Evolutionary conservation across 2,113 vertebrate genomes (phyloP), one percentile per base, ranked within the genome.

Genomic region (Peromyscus polionotus): DNA sequence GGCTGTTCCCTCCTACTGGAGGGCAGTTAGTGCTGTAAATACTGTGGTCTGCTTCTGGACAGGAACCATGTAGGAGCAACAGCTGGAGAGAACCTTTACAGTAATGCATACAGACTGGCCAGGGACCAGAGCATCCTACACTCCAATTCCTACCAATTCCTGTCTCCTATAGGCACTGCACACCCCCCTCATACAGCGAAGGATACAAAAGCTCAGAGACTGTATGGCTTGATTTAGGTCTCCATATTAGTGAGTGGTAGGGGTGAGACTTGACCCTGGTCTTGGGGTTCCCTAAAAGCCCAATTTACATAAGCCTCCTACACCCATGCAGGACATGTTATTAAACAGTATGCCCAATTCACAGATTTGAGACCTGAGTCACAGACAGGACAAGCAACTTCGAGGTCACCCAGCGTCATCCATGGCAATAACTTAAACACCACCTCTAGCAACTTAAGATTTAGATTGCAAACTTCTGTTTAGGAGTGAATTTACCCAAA

Each of bases 311-410:
- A 79, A 83, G 68, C 48, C 68, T 59, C 33, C 36, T 77, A 19
- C 7, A 84, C 28, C 45, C 5, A 3, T 31, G 7, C 22, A 88
- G 76, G 28, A 54, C 33, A 92, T 22, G 68, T 42, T 79, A 48
- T 61, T 77, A 72, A 39, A 20, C 26, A 26, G 12, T 54, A 76
- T 72, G n/a, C 22, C 33, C 19, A 54, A 72, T 76, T 63, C 67
- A 81, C 45, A 57, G 26, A 76, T 88, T 51, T 89, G 80, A 88
- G 72, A 68, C 59, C 17, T 3, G 63, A 88, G 45, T 54, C 54
- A 89, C 80, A 73, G 95, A 92, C 88, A 95, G 39, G 61, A 54
- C 84, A 90, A 72, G n/a, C 45, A 85, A 84, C n/a, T 88, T 95
- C 36, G 20, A 91, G 63, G 88, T 63, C 92, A 95, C 90, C 83